Percentiles rank a stretch among this genome's conserved stretches.
Evolutionary conservation across 2,888 invertebrate species (phyloP).

Genomic region (Danaus chrysippus): DNA sequence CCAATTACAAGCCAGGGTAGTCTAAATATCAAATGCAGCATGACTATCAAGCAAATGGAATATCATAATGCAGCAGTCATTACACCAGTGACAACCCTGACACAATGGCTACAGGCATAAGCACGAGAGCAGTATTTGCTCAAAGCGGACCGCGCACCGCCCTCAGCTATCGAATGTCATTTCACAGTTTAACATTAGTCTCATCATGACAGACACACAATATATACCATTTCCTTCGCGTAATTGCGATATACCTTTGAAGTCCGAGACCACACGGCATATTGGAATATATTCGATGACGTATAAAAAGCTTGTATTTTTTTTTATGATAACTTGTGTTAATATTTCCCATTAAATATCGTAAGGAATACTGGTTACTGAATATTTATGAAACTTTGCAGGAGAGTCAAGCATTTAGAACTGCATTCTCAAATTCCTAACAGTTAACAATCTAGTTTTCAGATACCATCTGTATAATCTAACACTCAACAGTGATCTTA

Average conservation of each 20-base stretch:
- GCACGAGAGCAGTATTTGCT: slow-evolving; percentile 57
- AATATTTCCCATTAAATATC: neutral
- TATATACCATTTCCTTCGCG: slow-evolving; percentile 36
- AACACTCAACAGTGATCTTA: neutral
- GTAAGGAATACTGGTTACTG: neutral
- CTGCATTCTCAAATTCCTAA: slow-evolving; percentile 58
- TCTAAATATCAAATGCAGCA: too few species aligned
- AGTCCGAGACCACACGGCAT: slow-evolving; percentile 18
- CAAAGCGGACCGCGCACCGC: slow-evolving; percentile 63
- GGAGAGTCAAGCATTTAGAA: slow-evolving; percentile 40
- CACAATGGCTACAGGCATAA: slow-evolving; percentile 41
- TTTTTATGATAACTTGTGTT: neutral
- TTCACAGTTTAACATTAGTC: slow-evolving; percentile 62
- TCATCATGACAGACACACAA: slow-evolving; percentile 53
- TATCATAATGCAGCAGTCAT: slow-evolving; percentile 7
- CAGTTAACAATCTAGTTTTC: slow-evolving; percentile 53
- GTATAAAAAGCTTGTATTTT: neutral
- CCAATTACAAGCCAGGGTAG: too few species aligned
- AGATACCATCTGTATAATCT: slow-evolving; percentile 46
- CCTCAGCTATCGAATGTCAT: slow-evolving; percentile 62
- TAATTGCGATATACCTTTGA: slow-evolving; percentile 31
- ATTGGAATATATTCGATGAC: slow-evolving; percentile 9
- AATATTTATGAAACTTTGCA: slow-evolving; percentile 26
- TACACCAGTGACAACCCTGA: slow-evolving; percentile 27
- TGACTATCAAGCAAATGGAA: neutral